Percentiles rank a stretch among this genome's conserved stretches.
Conservation (phyloP, 1,140 invertebrate genomes). For the Atta texana region DNA sequence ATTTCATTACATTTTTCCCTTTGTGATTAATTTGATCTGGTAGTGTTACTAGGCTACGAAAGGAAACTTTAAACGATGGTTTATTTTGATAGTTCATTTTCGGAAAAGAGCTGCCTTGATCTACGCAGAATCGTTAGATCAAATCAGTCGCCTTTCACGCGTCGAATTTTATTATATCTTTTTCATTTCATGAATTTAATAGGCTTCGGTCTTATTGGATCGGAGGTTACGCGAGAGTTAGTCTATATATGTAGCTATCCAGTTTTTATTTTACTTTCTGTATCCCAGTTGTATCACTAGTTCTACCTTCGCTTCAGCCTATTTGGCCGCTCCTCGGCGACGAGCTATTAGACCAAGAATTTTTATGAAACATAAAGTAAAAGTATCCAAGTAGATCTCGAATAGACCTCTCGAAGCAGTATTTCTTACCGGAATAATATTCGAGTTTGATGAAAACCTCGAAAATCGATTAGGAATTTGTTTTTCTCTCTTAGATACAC, state of each 20-base stretch:
- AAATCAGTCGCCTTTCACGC: conserved; percentile 15
- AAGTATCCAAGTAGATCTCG: conserved; percentile 72
- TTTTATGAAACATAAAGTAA: conserved; percentile 82
- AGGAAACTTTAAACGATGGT: neutral
- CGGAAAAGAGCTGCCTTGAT: neutral
- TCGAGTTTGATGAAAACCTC: neutral
- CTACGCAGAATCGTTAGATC: neutral
- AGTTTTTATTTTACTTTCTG: conserved; percentile 47
- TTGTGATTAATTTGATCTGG: conserved; percentile 23
- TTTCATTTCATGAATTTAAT: conserved; percentile 86
- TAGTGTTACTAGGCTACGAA: neutral
- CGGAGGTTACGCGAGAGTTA: conserved; percentile 71
- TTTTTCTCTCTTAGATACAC: neutral
- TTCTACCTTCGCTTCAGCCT: neutral
- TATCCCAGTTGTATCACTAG: conserved; percentile 7
- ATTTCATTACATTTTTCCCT: conserved; percentile 25
- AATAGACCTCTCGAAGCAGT: conserved; percentile 18
- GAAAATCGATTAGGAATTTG: conserved; percentile 50
- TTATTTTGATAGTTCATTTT: conserved; percentile 13
- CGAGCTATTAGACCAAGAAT: conserved; percentile 82
- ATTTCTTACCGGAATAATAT: conserved; percentile 36
- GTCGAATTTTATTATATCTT: conserved; percentile 79
- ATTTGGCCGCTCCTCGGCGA: conserved; percentile 6
- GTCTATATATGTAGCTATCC: conserved; percentile 7
- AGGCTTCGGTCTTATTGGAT: conserved; percentile 84